Conservation (phyloP, 2,113 vertebrate genomes). For the Eulemur macaco region DNA sequence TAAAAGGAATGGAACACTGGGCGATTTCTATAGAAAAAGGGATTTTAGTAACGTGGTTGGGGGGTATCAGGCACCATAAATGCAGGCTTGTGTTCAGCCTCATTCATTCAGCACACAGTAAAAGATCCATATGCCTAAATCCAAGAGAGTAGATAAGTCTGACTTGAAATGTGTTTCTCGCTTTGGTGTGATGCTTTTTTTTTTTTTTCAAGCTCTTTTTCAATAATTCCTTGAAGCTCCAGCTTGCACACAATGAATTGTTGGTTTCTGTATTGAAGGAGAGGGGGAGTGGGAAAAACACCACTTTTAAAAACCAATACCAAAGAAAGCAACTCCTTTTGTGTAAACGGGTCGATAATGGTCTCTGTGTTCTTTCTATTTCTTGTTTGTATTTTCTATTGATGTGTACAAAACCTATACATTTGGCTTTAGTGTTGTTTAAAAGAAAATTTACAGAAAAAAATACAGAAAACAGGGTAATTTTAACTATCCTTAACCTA, state of each 20-base stretch:
- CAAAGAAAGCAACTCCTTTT: constrained; percentile 72
- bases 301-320: constrained; percentile 53
- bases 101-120: neutral
- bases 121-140: constrained; percentile 35
- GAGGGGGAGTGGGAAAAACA: neutral
- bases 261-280: constrained; percentile 59
- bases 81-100: neutral
- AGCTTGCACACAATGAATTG: constrained; percentile 63
- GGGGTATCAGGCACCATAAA: neutral
- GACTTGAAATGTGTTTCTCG: constrained; percentile 58
- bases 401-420: constrained; percentile 56
- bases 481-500: constrained; percentile 52
- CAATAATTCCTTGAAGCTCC: constrained; percentile 65
- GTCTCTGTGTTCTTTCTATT: constrained; percentile 53
- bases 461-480: constrained; percentile 22
- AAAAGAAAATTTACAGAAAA: neutral
- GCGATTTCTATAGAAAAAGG: neutral
- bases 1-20: neutral
- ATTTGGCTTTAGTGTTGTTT: constrained; percentile 44
- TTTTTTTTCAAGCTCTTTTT: constrained; percentile 36
- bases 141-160: constrained; percentile 38
- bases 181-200: constrained; percentile 2
- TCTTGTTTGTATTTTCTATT: constrained; percentile 70
- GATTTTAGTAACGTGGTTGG: neutral
- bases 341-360: constrained; percentile 58